A percentile compares a stretch with the other conserved stretches of the same genome.
These are phyloP conservation scores for Therioaphis trifolii DNA, from an alignment of 2,888 invertebrate species.

Conservation along the genomic window DNA sequence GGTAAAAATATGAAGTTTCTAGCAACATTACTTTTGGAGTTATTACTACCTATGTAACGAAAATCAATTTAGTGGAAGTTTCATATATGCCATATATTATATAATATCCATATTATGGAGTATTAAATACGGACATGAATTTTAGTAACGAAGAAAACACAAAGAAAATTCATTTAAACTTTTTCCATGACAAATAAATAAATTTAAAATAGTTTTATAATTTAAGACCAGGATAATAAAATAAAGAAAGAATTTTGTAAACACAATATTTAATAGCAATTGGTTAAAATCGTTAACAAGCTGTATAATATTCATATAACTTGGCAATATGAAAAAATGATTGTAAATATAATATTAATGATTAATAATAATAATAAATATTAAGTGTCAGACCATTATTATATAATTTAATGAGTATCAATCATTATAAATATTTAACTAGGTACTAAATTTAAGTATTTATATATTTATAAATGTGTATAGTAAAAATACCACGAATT, in stretches of 20 bases:
- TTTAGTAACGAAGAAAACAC: too few species aligned
- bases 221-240: too few species aligned
- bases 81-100: too few species aligned
- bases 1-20: too few species aligned
- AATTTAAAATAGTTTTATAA: too few species aligned
- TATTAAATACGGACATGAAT: too few species aligned
- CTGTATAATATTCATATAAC: not conserved
- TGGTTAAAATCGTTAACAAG: constrained; percentile 42
- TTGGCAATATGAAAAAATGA: constrained; percentile 17
- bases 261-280: constrained; percentile 45
- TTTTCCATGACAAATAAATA: too few species aligned
- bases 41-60: too few species aligned
- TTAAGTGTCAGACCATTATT: constrained; percentile 54
- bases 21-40: too few species aligned
- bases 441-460: constrained; percentile 15
- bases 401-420: constrained; percentile 47
- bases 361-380: constrained; percentile 35
- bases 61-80: too few species aligned
- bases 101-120: too few species aligned
- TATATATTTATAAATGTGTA: not conserved
- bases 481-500: not conserved
- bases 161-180: too few species aligned
- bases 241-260: constrained; percentile 11
- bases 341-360: constrained; percentile 21
- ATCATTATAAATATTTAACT: constrained; percentile 1